phyloP scores from a whole-genome alignment of 2,113 vertebrate species.

The Hassar affinis region DNA sequence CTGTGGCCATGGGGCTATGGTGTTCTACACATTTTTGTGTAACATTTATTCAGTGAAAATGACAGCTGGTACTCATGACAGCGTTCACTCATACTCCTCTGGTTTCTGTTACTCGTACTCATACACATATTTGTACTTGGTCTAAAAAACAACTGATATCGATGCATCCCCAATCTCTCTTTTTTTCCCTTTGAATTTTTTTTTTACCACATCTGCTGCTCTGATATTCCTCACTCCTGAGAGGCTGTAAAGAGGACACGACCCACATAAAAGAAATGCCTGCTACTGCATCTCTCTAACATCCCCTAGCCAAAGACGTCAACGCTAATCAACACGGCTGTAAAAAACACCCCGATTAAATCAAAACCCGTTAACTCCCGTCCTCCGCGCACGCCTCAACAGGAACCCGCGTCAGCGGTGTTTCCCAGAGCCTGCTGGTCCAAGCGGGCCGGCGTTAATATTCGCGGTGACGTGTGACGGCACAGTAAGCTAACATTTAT shows the following conservation, averaged over 20 bases:
- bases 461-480: not conserved
- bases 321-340: not conserved
- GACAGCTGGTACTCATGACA: not conserved
- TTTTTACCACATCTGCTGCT: slow-evolving; percentile 10
- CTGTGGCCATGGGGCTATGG: no score
- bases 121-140: not conserved
- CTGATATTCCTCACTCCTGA: not conserved
- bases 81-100: not conserved
- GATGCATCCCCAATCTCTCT: not conserved
- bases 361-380: not conserved
- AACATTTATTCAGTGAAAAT: no score
- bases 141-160: not conserved
- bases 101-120: not conserved
- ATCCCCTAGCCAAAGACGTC: not conserved
- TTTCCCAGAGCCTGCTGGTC: not conserved
- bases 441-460: not conserved
- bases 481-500: not conserved
- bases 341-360: not conserved
- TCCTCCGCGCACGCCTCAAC: not conserved
- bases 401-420: not conserved
- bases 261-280: not conserved
- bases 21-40: no score
- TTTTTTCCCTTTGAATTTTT: not conserved
- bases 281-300: not conserved
- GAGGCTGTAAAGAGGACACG: slow-evolving; percentile 1